phyloP scores from a whole-genome alignment of 2,797 vertebrate genomes.

The Microctenopoma lineatum region DNA sequence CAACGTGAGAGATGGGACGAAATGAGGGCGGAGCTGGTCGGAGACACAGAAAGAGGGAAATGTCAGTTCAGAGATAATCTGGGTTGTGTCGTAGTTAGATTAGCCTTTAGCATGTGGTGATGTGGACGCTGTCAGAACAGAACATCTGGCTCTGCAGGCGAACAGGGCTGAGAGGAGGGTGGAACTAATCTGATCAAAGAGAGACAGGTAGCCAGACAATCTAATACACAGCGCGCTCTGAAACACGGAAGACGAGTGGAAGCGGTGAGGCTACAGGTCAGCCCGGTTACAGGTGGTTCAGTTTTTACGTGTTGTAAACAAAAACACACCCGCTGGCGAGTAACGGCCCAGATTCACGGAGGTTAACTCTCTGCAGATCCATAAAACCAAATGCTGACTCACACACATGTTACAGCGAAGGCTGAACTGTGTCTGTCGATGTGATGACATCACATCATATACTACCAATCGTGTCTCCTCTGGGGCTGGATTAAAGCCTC shows the following conservation, averaged over 20 bases:
- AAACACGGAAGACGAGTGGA: not conserved
- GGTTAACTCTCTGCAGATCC: too few relatives aligned
- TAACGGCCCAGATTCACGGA: not conserved
- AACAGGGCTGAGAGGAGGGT: slow-evolving; percentile 35
- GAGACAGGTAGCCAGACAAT: slow-evolving; percentile 17
- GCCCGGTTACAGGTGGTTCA: not conserved
- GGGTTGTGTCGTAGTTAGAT: slow-evolving; percentile 5
- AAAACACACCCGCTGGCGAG: not conserved
- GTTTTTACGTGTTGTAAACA: not conserved
- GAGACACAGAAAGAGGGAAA: not conserved
- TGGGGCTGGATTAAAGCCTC: not conserved
- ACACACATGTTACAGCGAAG: not conserved
- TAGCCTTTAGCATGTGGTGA: slow-evolving; percentile 21
- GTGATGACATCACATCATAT: too few relatives aligned
- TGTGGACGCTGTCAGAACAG: slow-evolving; percentile 6
- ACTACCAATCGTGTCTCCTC: not conserved
- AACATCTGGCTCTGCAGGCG: slow-evolving; percentile 53
- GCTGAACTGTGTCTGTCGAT: too few relatives aligned
- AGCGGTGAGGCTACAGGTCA: not conserved
- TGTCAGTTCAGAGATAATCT: not conserved
- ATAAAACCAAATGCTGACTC: not conserved
- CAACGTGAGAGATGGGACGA: slow-evolving; percentile 1
- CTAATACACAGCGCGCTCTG: not conserved
- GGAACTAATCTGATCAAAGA: slow-evolving; percentile 60
- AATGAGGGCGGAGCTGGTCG: slow-evolving; percentile 13